phyloP scores from a whole-genome alignment of 2,797 vertebrate genomes.

The Neosilurus mollespiculum region DNA sequence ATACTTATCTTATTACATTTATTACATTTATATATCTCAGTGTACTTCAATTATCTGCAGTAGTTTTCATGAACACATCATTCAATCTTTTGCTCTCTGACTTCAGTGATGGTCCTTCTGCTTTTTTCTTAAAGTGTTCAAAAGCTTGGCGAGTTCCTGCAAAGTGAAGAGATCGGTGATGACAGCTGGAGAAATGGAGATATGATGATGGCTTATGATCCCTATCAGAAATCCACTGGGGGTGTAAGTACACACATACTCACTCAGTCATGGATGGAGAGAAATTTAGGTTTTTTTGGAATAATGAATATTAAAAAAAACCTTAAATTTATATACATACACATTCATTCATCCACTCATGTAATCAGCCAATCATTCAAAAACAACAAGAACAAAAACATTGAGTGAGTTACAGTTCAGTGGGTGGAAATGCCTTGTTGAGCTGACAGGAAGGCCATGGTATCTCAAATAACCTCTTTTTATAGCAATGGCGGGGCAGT shows the following conservation, averaged over 20 bases:
- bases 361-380: not conserved
- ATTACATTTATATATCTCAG: not conserved
- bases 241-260: conserved; percentile 74
- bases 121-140: conserved; percentile 79
- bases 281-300: not conserved
- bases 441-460: not conserved
- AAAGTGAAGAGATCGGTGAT: conserved; percentile 96
- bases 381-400: not conserved
- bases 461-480: not conserved
- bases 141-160: conserved; percentile 93
- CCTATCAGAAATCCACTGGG: conserved; percentile 84
- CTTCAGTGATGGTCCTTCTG: not conserved
- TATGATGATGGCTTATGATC: conserved; percentile 76
- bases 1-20: not conserved
- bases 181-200: conserved; percentile 90
- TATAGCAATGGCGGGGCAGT: not conserved
- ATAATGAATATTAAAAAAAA: not conserved
- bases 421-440: not conserved
- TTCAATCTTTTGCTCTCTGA: not conserved
- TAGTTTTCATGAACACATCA: not conserved
- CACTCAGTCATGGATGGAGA: not conserved
- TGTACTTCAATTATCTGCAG: not conserved
- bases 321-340: not conserved
- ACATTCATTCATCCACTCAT: not conserved
- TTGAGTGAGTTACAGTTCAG: not conserved